Percentiles rank a stretch among this genome's conserved stretches.
These are phyloP conservation scores for Botia kubotai DNA, from an alignment of 2,797 vertebrate genomes.

Conservation along the genomic window DNA sequence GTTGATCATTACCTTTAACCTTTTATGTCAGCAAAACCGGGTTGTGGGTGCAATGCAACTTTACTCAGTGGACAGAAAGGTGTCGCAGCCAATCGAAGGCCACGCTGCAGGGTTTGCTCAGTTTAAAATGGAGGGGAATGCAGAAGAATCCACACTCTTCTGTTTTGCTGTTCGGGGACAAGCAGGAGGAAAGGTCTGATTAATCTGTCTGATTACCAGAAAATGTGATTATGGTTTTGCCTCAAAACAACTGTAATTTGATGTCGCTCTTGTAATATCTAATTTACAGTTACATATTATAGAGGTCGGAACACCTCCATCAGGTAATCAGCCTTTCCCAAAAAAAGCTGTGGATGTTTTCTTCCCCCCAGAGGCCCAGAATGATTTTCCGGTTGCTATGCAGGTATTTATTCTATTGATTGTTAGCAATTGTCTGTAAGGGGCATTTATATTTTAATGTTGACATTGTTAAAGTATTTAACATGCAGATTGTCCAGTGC, in stretches of 20 bases:
- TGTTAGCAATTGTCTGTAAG: background rate
- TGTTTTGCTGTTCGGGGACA: slow-evolving; percentile 98
- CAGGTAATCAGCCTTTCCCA: slow-evolving; percentile 97
- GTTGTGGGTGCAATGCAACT: slow-evolving; percentile 99
- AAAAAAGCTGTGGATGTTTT: slow-evolving; percentile 99
- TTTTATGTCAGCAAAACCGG: slow-evolving; percentile 90
- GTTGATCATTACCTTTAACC: background rate
- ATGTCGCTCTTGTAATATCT: background rate
- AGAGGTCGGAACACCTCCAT: slow-evolving; percentile 96
- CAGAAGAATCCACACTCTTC: slow-evolving; percentile 97
- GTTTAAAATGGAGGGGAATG: slow-evolving; percentile 99
- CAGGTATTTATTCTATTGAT: slow-evolving; percentile 82
- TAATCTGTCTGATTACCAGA: background rate
- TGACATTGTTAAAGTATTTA: too few relatives aligned
- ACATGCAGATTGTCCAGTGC: too few relatives aligned
- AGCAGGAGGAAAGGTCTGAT: slow-evolving; percentile 91
- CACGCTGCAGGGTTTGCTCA: slow-evolving; percentile 97
- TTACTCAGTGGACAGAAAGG: slow-evolving; percentile 98
- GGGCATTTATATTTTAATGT: too few relatives aligned
- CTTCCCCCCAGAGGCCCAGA: slow-evolving; percentile 98
- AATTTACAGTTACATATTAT: slow-evolving; percentile 92
- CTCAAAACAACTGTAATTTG: background rate
- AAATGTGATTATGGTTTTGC: background rate
- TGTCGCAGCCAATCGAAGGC: slow-evolving; percentile 98
- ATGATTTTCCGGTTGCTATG: slow-evolving; percentile 99